phyloP scores from a whole-genome alignment of 2,113 vertebrate species.

The Larimichthys crocea region DNA sequence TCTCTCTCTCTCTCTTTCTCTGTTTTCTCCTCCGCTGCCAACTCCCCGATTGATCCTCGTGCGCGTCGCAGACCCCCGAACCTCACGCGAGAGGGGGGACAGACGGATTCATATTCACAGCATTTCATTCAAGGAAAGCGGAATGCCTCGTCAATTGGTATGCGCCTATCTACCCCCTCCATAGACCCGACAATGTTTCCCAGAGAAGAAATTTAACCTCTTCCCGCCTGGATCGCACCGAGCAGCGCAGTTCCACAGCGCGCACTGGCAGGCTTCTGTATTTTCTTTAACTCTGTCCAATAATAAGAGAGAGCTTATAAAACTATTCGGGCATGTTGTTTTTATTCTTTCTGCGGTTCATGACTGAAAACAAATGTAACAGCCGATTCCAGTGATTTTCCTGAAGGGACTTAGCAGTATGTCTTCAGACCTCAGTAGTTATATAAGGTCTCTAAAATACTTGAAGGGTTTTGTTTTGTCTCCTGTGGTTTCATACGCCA shows the following conservation, averaged over 20 bases:
- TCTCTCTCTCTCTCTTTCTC: too few relatives aligned
- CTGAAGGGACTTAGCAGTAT: constrained; percentile 10
- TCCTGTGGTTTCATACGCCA: constrained; percentile 39
- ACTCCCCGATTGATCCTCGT: constrained; percentile 32
- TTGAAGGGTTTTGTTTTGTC: constrained; percentile 44
- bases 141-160: constrained; percentile 76
- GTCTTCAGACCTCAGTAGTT: constrained; percentile 31
- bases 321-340: constrained; percentile 24
- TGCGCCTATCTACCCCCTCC: constrained; percentile 67
- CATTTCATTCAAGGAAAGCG: constrained; percentile 81
- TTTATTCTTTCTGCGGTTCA: constrained; percentile 31
- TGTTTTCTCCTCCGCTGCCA: constrained; percentile 13
- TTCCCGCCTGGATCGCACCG: constrained; percentile 70
- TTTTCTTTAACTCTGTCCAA: constrained; percentile 22
- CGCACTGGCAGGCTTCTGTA: constrained; percentile 11
- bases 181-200: constrained; percentile 71
- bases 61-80: constrained; percentile 61
- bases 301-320: constrained; percentile 30
- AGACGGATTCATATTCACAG: constrained; percentile 71
- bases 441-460: constrained; percentile 22
- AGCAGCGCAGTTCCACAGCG: constrained; percentile 29
- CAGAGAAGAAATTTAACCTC: constrained; percentile 80
- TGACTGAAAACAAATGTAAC: constrained; percentile 4
- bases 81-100: constrained; percentile 72
- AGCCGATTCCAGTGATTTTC: background rate